Evolutionary conservation across 2,888 invertebrate genomes (phyloP).

Genomic region (Agrenia bidenticulata): DNA sequence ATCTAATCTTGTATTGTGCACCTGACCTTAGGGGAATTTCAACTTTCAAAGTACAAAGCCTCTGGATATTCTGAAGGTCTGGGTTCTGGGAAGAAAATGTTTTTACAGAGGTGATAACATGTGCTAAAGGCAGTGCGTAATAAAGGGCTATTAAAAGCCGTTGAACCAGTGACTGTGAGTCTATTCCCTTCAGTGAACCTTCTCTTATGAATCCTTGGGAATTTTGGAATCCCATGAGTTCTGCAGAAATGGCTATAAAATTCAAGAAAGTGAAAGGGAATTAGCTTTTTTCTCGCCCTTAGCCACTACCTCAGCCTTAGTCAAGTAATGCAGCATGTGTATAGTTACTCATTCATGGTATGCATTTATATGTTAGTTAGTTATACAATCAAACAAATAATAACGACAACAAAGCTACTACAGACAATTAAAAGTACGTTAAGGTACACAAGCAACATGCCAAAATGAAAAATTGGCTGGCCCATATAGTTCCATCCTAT

Average conservation of each 20-base stretch:
- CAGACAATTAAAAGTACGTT: too few relatives aligned
- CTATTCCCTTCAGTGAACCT: background rate
- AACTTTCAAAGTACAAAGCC: constrained; percentile 19
- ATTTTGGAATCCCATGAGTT: constrained; percentile 4
- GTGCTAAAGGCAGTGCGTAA: background rate
- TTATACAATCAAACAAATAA: too few relatives aligned
- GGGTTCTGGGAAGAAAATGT: constrained; percentile 14
- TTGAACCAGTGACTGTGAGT: background rate
- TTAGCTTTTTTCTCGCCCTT: too few relatives aligned
- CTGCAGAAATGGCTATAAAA: background rate
- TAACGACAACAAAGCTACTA: too few relatives aligned
- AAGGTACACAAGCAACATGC: too few relatives aligned
- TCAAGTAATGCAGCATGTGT: too few relatives aligned
- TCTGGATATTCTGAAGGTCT: constrained; percentile 47
- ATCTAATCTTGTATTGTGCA: background rate
- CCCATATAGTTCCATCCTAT: too few relatives aligned
- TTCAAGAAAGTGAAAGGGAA: constrained; percentile 21
- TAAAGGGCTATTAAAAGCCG: background rate
- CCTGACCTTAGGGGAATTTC: constrained; percentile 21
- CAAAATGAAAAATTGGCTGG: too few relatives aligned
- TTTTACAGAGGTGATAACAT: background rate
- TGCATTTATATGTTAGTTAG: too few relatives aligned
- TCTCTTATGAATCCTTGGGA: constrained; percentile 4
- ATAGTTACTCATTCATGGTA: too few relatives aligned
- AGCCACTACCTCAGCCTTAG: too few relatives aligned